These are phyloP conservation scores for Diuraphis noxia DNA, from an alignment of 1,140 invertebrate species.

Conservation along the genomic window DNA sequence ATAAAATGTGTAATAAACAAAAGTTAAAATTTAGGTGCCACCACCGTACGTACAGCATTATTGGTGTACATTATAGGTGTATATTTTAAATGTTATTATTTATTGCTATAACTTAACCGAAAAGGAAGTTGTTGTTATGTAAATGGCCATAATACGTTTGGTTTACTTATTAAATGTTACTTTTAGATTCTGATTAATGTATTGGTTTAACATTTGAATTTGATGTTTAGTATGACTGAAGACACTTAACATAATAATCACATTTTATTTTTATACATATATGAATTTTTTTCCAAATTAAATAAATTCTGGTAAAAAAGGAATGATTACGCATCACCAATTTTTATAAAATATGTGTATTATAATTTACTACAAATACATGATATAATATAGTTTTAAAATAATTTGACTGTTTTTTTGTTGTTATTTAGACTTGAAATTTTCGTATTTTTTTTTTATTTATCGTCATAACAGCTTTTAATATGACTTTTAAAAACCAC, in stretches of 20 bases:
- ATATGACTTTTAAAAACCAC: too few relatives aligned
- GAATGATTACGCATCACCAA: too few relatives aligned
- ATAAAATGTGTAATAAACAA: slow-evolving; percentile 24
- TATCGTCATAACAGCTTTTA: neutral
- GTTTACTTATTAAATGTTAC: neutral
- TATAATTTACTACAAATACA: neutral
- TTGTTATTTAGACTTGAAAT: too few relatives aligned
- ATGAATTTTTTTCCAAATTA: too few relatives aligned
- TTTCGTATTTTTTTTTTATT: neutral
- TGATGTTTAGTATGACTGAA: neutral
- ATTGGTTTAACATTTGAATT: neutral
- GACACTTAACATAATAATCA: neutral
- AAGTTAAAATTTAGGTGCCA: neutral
- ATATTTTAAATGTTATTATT: slow-evolving; percentile 6
- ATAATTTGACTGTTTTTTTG: neutral
- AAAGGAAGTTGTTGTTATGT: neutral
- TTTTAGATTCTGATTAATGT: neutral
- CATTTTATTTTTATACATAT: too few relatives aligned
- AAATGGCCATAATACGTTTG: neutral
- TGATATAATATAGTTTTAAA: neutral
- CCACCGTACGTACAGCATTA: neutral
- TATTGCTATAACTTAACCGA: neutral
- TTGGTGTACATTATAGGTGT: too few relatives aligned
- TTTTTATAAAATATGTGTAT: neutral
- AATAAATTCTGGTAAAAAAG: too few relatives aligned